Evolutionary conservation across 2,797 vertebrate genomes (phyloP).

Genomic region (Melanotaenia boesemani): DNA sequence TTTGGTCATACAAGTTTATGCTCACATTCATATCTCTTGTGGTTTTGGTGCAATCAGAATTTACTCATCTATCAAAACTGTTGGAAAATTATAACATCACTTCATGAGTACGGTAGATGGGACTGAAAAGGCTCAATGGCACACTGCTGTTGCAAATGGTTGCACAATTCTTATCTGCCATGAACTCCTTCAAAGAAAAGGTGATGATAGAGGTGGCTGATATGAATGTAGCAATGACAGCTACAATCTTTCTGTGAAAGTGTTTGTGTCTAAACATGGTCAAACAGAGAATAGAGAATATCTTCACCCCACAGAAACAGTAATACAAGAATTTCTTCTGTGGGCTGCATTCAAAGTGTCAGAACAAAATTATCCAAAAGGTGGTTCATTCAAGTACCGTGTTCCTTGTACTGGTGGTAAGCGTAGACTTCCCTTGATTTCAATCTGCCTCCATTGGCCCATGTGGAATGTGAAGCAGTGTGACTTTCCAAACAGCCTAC

Average conservation of each 20-base stretch:
- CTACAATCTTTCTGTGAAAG: neutral
- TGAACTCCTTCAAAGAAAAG: no score
- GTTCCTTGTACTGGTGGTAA: slow-evolving; percentile 41
- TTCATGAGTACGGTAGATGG: no score
- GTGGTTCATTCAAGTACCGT: slow-evolving; percentile 18
- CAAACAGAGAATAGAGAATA: neutral
- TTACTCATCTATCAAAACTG: no score
- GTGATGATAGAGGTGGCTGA: no score
- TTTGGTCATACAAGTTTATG: no score
- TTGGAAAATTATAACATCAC: no score
- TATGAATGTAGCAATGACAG: neutral
- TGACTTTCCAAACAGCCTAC: slow-evolving; percentile 21
- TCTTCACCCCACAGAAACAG: neutral
- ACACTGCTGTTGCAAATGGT: no score
- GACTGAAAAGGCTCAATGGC: no score
- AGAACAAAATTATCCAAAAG: neutral
- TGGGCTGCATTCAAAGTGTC: neutral
- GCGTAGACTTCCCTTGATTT: slow-evolving; percentile 31
- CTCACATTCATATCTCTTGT: no score
- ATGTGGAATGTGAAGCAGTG: slow-evolving; percentile 2
- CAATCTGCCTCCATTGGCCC: neutral
- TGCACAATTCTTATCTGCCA: no score
- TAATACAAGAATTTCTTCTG: neutral
- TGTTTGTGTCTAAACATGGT: neutral
- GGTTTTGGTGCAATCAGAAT: no score